These are phyloP conservation scores for Entelurus aequoreus DNA, from an alignment of 2,113 vertebrate species.

Conservation along the genomic window DNA sequence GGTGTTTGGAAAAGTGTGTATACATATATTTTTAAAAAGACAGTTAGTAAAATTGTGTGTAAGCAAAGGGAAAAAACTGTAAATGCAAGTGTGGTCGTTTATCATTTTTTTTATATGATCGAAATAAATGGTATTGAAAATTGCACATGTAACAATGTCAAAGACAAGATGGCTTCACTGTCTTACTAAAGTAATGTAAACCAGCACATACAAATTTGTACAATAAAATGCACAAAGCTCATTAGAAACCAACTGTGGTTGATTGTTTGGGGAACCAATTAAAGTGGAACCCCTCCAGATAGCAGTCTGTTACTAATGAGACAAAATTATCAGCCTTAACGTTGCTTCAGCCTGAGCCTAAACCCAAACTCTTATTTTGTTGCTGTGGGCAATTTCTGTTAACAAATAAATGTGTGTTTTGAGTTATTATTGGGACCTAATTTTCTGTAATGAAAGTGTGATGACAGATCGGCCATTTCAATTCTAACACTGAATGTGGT, in stretches of 20 bases:
- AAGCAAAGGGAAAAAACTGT: too few relatives aligned
- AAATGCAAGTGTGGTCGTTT: too few relatives aligned
- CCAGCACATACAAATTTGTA: slow-evolving; percentile 36
- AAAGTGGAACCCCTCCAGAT: slow-evolving; percentile 65
- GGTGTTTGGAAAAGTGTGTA: too few relatives aligned
- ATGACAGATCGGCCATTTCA: slow-evolving; percentile 63
- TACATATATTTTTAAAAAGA: too few relatives aligned
- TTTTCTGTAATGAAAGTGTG: slow-evolving; percentile 65
- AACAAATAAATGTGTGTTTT: slow-evolving; percentile 71
- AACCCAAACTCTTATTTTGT: slow-evolving; percentile 45
- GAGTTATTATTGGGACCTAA: slow-evolving; percentile 68
- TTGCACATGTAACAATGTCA: not conserved
- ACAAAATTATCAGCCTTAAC: slow-evolving; percentile 58
- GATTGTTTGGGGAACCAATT: slow-evolving; percentile 68
- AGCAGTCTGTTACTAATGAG: slow-evolving; percentile 60
- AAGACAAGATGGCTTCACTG: not conserved
- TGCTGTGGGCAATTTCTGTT: slow-evolving; percentile 50
- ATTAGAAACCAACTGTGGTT: slow-evolving; percentile 64
- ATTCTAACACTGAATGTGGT: slow-evolving; percentile 61
- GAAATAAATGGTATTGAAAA: too few relatives aligned
- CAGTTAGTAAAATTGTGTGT: too few relatives aligned
- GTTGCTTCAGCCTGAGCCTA: slow-evolving; percentile 31
- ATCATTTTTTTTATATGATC: too few relatives aligned
- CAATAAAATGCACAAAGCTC: slow-evolving; percentile 50
- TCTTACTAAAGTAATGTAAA: slow-evolving; percentile 21